A percentile compares a stretch with the other conserved stretches of the same genome.
These are phyloP conservation scores for Drosophila elegans DNA, from an alignment of 1,140 invertebrate species.

Conservation along the genomic window DNA sequence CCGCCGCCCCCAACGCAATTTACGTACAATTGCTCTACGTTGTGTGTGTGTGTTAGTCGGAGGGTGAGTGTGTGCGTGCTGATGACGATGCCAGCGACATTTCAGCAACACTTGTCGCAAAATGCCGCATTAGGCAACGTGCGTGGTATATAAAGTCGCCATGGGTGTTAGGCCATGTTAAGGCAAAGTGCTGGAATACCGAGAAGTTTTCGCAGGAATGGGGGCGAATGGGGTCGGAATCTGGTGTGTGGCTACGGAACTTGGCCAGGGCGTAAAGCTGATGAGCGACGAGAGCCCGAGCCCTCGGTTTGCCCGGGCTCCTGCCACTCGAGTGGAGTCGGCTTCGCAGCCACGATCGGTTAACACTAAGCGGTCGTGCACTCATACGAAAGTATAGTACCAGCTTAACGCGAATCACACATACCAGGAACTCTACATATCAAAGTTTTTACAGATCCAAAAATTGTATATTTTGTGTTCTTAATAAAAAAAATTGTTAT, in stretches of 20 bases:
- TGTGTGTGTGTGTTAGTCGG: constrained; percentile 13
- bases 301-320: constrained; percentile 16
- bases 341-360: constrained; percentile 39
- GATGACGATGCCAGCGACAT: constrained; percentile 74
- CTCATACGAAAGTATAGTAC: constrained; percentile 2
- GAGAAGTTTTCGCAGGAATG: constrained; percentile 1
- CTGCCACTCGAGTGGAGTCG: constrained; percentile 21
- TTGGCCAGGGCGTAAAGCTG: constrained; percentile 43
- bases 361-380: constrained; percentile 22
- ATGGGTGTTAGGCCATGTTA: constrained; percentile 50
- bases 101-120: constrained; percentile 81
- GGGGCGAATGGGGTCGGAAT: neutral
- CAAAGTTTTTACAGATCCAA: neutral
- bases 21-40: constrained; percentile 68
- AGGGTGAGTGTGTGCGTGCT: constrained; percentile 46
- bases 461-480: no score
- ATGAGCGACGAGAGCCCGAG: constrained; percentile 30
- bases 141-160: constrained; percentile 78
- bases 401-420: constrained; percentile 5
- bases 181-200: constrained; percentile 29
- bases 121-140: constrained; percentile 81
- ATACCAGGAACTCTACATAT: neutral
- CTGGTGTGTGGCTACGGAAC: constrained; percentile 32
- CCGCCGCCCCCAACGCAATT: constrained; percentile 49
- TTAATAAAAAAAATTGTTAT: no score